phyloP scores from a whole-genome alignment of 2,113 vertebrate genomes.

The Burhinus bistriatus region DNA sequence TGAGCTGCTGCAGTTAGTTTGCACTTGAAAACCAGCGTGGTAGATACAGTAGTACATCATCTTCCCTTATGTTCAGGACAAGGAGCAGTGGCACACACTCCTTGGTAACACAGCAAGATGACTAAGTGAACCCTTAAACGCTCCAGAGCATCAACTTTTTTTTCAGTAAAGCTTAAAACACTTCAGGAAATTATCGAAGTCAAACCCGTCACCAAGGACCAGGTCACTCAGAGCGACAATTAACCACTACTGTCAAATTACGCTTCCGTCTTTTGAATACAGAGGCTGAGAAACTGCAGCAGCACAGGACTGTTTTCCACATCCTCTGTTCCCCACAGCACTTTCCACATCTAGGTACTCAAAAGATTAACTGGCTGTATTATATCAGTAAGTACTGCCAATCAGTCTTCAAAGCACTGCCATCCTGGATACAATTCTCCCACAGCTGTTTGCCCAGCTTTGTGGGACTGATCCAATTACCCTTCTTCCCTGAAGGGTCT shows the following conservation, averaged over 20 bases:
- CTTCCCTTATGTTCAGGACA: neutral
- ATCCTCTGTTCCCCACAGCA: neutral
- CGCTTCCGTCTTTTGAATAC: neutral
- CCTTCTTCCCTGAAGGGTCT: neutral
- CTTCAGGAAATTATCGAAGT: neutral
- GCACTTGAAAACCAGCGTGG: accelerated
- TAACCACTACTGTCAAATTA: neutral
- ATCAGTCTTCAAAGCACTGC: neutral
- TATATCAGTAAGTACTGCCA: neutral
- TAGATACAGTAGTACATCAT: neutral
- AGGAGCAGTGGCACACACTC: neutral
- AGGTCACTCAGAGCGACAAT: neutral
- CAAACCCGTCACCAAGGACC: neutral
- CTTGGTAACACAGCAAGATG: neutral
- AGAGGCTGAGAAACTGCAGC: neutral
- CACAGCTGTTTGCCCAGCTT: neutral
- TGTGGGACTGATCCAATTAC: neutral
- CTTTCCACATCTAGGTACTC: neutral
- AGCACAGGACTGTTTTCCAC: neutral
- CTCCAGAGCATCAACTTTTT: neutral
- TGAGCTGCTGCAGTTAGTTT: neutral
- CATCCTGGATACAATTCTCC: neutral
- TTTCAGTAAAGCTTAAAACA: neutral
- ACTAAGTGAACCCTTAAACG: neutral
- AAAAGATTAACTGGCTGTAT: neutral